A percentile compares a stretch with the other conserved stretches of the same genome.
Conservation (phyloP, 1,140 invertebrate genomes). For the Hylaeus anthracinus region DNA sequence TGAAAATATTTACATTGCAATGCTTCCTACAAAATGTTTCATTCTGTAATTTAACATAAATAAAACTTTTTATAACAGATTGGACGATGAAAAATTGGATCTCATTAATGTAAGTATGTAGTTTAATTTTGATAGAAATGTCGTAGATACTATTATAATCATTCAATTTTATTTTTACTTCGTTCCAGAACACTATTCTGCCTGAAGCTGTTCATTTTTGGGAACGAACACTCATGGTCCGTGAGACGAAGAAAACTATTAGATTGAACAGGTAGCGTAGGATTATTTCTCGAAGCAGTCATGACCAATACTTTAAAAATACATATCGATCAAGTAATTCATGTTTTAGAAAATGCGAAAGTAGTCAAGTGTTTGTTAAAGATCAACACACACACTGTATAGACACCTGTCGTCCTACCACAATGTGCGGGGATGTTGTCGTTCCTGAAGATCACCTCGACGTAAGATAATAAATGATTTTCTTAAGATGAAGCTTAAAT, state of each 20-base stretch:
- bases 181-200: constrained; percentile 91
- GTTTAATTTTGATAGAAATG: neutral
- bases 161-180: constrained; percentile 52
- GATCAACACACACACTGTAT: constrained; percentile 93
- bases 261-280: constrained; percentile 90
- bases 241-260: constrained; percentile 91
- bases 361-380: constrained; percentile 91
- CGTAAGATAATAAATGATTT: constrained; percentile 83
- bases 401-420: constrained; percentile 90
- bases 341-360: constrained; percentile 88
- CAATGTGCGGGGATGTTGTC: constrained; percentile 96
- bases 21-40: no score
- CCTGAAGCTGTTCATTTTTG: constrained; percentile 96
- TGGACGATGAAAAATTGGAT: constrained; percentile 90
- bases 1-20: neutral
- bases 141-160: no score
- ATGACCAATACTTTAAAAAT: no score
- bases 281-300: no score
- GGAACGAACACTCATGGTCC: constrained; percentile 94
- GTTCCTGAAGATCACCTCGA: constrained; percentile 96
- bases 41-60: no score
- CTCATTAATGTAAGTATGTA: constrained; percentile 91
- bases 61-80: constrained; percentile 83
- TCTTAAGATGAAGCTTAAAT: neutral
- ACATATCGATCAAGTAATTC: no score